A percentile compares a stretch with the other conserved stretches of the same genome.
Evolutionary conservation across 2,113 vertebrate species (phyloP).

Genomic region (Pelusios castaneus): DNA sequence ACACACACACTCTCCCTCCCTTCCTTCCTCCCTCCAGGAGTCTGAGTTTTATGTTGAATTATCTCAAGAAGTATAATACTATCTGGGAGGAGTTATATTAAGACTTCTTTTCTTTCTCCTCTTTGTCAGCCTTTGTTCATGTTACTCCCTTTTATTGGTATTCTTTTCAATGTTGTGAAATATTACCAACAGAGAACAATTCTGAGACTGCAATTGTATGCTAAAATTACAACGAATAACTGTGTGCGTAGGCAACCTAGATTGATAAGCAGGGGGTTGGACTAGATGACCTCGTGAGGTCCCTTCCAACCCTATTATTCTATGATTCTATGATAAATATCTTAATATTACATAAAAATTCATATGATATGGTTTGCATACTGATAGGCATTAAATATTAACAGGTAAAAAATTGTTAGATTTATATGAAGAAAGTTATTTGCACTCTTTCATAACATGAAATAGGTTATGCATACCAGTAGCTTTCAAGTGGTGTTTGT

Average conservation of each 20-base stretch:
- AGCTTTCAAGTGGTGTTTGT: neutral
- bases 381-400: neutral
- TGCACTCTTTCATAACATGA: neutral
- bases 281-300: too few relatives aligned
- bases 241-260: neutral
- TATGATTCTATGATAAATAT: too few relatives aligned
- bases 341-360: neutral
- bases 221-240: constrained; percentile 83
- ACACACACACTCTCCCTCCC: too few relatives aligned
- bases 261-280: too few relatives aligned
- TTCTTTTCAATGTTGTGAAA: neutral
- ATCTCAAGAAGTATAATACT: neutral
- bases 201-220: constrained; percentile 70
- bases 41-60: neutral
- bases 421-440: neutral
- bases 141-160: neutral
- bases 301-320: too few relatives aligned
- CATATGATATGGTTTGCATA: neutral
- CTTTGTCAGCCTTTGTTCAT: neutral
- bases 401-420: neutral
- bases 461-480: neutral
- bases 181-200: neutral
- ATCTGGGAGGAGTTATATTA: neutral
- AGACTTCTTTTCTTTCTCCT: neutral
- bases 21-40: neutral